Percentiles rank a stretch among this genome's conserved stretches.
Conservation (phyloP, 1,140 invertebrate genomes). For the Neotoxoptera formosana region DNA sequence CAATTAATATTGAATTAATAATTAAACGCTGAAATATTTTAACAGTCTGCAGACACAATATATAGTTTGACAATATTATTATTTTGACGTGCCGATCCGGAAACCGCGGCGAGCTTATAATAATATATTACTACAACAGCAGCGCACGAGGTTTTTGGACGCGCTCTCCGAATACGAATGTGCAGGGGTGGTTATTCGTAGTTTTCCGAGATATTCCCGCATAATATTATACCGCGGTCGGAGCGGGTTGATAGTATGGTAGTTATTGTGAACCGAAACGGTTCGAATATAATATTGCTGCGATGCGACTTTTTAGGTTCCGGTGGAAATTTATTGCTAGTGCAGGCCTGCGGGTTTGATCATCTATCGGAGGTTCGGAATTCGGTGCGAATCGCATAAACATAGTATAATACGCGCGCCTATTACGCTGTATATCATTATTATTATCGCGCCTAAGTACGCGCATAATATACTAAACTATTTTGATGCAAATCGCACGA, state of each 20-base stretch:
- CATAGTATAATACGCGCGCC: not conserved
- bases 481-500: not conserved
- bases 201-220: not conserved
- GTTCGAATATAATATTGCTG: not conserved
- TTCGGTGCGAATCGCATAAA: not conserved
- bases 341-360: not conserved
- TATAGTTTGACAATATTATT: not conserved
- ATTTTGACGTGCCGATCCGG: not conserved
- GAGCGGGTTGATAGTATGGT: not conserved
- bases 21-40: not conserved
- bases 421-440: not conserved
- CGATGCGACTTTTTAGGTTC: not conserved
- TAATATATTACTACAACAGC: too few species aligned
- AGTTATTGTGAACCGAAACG: not conserved
- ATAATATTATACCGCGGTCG: not conserved
- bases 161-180: not conserved
- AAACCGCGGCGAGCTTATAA: too few species aligned
- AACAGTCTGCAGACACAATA: too few species aligned
- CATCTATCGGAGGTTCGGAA: not conserved
- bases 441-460: not conserved
- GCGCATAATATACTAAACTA: not conserved
- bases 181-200: too few species aligned
- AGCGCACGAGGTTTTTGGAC: not conserved
- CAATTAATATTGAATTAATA: not conserved
- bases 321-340: not conserved